Percentiles rank a stretch among this genome's conserved stretches.
phyloP scores from a whole-genome alignment of 2,797 vertebrate genomes.

The Pempheris klunzingeri region DNA sequence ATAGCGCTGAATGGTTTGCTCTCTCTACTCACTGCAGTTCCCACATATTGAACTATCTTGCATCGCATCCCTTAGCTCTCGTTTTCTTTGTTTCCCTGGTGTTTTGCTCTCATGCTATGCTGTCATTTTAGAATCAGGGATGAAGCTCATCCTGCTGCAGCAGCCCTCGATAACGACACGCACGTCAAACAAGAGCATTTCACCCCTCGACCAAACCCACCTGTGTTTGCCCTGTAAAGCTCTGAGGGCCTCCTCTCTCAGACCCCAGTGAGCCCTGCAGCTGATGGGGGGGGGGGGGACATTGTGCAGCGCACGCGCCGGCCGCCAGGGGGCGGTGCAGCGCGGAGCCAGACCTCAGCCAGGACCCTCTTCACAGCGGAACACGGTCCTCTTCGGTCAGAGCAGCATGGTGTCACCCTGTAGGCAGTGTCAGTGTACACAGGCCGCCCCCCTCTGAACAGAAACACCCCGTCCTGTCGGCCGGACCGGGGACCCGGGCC shows the following conservation, averaged over 20 bases:
- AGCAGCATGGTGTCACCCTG: constrained; percentile 78
- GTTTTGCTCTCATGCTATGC: background rate
- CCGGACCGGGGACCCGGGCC: too few relatives aligned
- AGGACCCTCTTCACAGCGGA: constrained; percentile 61
- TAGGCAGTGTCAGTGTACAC: constrained; percentile 66
- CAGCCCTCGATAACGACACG: background rate
- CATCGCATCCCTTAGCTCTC: background rate
- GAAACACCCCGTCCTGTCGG: accelerated
- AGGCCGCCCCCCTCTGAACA: constrained; percentile 27
- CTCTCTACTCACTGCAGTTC: background rate
- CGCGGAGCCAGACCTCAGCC: accelerated
- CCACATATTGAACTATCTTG: constrained; percentile 7
- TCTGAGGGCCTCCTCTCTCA: background rate
- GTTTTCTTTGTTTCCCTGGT: background rate
- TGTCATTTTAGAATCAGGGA: background rate
- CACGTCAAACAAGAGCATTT: background rate
- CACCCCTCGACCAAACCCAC: background rate
- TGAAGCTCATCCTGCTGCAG: background rate
- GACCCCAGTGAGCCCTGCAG: background rate
- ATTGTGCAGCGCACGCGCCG: background rate
- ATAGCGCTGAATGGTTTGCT: constrained; percentile 11
- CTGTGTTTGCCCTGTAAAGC: background rate
- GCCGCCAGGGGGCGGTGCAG: constrained; percentile 71
- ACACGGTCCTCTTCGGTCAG: constrained; percentile 52
- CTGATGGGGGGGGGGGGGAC: too few relatives aligned